Evolutionary conservation across 64 coral and sea anemone species (phyloP), one percentile per base, ranked within the genome.

Genomic region (Acropora yongei): DNA sequence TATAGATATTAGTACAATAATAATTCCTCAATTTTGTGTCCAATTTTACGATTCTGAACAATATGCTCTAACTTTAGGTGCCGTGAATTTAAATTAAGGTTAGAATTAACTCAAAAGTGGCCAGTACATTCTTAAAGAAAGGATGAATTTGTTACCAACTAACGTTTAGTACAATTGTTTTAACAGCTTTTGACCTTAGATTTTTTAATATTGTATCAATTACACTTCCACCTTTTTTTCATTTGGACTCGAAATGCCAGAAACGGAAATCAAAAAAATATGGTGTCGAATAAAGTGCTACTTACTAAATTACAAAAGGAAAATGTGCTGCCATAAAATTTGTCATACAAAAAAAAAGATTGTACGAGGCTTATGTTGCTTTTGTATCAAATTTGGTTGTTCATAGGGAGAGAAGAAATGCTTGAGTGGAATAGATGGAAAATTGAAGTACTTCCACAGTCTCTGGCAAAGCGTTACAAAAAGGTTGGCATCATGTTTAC

Each of bases 381-480:
- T 46, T 19, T 45, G 47, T 42, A 75, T 88, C 74, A 5, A n/a
- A 5, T 18, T 30, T 42, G 40, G 30, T 20, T 53, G 17, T 78
- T 89, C 14, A 1, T 41, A 90, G 88, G 88, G 3, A 90, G 76
- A 13, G 88, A 90, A 20, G 40, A 79, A 68, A 76, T 57, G 1
- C n/a, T 90, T 43, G 16, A 19, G 0, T 90, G 88, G 88, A 90
- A 90, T 49, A 50, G 57, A 20, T 67, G 48, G 66, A 90, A 90
- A 67, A 90, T 80, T 67, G 39, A 45, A 79, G 57, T 14, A n/a
- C 12, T 79, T 18, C 47, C 88, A 55, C 16, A 11, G 63, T 18
- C 47, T n/a, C 41, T 78, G 10, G 17, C 63, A 18, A 75, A 88
- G 42, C 13, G 86, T n/a, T 75, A 76, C 55, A 19, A 17, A 55